These are phyloP conservation scores for Pleuronectes platessa DNA, from an alignment of 2,113 vertebrate genomes.

Conservation along the genomic window DNA sequence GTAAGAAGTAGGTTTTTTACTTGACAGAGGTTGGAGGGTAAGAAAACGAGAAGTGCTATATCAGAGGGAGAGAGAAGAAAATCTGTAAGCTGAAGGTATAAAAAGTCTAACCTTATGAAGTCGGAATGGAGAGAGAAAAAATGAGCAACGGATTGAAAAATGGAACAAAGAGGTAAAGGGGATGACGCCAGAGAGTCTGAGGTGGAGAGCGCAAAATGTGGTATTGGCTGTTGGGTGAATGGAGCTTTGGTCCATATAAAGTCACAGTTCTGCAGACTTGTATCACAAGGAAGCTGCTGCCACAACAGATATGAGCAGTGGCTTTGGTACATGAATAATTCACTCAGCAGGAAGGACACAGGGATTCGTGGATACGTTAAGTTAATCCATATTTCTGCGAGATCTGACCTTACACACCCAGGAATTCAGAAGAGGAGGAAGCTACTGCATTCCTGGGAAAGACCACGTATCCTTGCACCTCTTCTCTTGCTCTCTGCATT, in stretches of 20 bases:
- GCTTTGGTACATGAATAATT: conserved; percentile 74
- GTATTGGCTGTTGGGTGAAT: conserved; percentile 51
- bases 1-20: background rate
- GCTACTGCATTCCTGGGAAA: background rate
- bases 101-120: conserved; percentile 28
- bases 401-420: conserved; percentile 48
- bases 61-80: conserved; percentile 25
- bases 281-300: conserved; percentile 68
- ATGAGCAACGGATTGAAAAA: conserved; percentile 14
- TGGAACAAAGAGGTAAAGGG: conserved; percentile 17
- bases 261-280: conserved; percentile 58
- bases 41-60: conserved; percentile 14
- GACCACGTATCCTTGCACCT: background rate
- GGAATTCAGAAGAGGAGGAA: no score
- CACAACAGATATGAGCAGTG: conserved; percentile 66
- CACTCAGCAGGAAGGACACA: conserved; percentile 57
- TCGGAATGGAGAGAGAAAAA: background rate
- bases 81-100: conserved; percentile 35
- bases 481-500: conserved; percentile 13
- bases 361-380: conserved; percentile 46
- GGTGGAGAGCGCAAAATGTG: conserved; percentile 29
- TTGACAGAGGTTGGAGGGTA: background rate
- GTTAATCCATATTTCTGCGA: conserved; percentile 48
- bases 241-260: conserved; percentile 59
- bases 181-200: conserved; percentile 11